These are phyloP conservation scores for Machimus rusticus DNA, from an alignment of 2,888 invertebrate genomes.

Conservation along the genomic window DNA sequence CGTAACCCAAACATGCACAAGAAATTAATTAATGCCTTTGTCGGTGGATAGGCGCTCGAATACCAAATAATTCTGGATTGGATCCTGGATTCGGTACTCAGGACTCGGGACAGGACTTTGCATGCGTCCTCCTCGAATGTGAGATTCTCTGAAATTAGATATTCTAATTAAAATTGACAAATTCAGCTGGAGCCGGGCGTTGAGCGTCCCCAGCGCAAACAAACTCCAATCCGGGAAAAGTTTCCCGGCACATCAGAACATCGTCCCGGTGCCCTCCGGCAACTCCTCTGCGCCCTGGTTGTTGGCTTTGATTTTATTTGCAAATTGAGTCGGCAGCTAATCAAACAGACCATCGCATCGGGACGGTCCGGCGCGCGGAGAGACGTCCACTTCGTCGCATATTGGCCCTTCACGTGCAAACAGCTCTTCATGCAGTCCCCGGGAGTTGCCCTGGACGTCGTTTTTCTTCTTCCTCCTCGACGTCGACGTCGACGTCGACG, in stretches of 20 bases:
- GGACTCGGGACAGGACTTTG: background rate
- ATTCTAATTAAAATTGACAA: conserved; percentile 46
- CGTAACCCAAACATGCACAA: conserved; percentile 24
- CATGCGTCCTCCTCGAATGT: background rate
- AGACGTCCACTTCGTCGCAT: background rate
- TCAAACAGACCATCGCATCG: conserved; percentile 2
- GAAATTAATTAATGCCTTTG: conserved; percentile 32
- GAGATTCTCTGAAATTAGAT: conserved; percentile 10
- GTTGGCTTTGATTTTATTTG: conserved; percentile 35
- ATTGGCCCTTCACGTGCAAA: background rate
- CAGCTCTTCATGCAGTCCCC: background rate
- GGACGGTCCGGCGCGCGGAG: background rate
- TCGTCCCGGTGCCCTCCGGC: background rate
- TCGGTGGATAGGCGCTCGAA: background rate
- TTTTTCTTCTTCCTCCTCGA: background rate
- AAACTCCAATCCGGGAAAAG: background rate
- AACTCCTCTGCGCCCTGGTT: background rate
- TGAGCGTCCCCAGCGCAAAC: background rate
- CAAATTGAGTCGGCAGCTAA: conserved; percentile 37
- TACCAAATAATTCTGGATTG: background rate
- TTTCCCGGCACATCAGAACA: background rate
- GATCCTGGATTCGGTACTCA: background rate
- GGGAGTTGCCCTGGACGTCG: background rate
- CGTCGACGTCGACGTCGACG: too few species aligned
- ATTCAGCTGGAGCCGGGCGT: background rate